Conservation (phyloP, 2,888 invertebrate species). For the Unio delphinus region DNA sequence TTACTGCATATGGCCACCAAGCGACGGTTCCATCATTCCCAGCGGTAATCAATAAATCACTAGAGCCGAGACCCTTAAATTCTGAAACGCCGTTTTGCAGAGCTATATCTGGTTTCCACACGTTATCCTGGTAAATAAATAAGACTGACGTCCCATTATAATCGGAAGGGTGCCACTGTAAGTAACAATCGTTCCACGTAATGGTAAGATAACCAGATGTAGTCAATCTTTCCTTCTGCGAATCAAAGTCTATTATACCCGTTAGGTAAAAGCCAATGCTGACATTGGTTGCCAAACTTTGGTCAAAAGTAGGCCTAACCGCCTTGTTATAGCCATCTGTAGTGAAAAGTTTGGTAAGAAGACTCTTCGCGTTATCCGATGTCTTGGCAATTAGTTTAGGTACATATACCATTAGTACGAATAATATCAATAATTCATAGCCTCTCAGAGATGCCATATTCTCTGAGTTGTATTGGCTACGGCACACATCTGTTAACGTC, state of each 20-base stretch:
- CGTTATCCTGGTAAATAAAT: conserved; percentile 4
- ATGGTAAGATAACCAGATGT: conserved; percentile 23
- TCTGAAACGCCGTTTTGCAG: conserved; percentile 4
- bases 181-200: conserved; percentile 18
- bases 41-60: conserved; percentile 1
- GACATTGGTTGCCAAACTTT: conserved; percentile 15
- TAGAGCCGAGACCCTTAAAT: conserved; percentile 1
- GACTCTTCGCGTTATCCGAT: conserved; percentile 5
- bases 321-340: conserved; percentile 15
- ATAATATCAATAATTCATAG: background rate
- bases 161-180: conserved; percentile 14
- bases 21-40: background rate
- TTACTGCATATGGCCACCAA: conserved; percentile 7
- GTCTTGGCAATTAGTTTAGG: background rate
- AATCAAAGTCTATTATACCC: conserved; percentile 17
- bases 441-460: too few species aligned
- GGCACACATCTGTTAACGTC: too few species aligned
- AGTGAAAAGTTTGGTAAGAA: conserved; percentile 9
- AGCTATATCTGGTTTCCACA: conserved; percentile 8
- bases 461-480: too few species aligned
- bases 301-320: conserved; percentile 15
- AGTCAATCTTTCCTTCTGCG: conserved; percentile 21
- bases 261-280: conserved; percentile 17
- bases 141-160: conserved; percentile 7
- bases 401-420: background rate